Evolutionary conservation across 2,888 invertebrate genomes (phyloP), one percentile per base, ranked within the genome.

Genomic region (Nomada ferruginata): DNA sequence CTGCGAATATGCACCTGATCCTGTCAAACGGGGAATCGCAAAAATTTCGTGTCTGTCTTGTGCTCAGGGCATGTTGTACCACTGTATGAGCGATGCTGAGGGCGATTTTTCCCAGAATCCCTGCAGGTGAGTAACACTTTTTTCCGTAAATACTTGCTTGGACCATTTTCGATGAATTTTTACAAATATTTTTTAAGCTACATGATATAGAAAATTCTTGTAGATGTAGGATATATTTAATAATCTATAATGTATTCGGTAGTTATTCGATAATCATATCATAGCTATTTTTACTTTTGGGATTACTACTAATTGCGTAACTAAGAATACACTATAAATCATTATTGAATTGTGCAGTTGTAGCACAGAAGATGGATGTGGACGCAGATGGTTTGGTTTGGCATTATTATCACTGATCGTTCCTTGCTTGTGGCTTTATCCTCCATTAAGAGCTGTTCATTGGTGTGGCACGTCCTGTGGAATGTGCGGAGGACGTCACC

Each of bases 341-440:
- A 63, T 81, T 57, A 80, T 86, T 64, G 68, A 66, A 79, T 79
- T 75, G 55, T 85, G 59, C 76, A 93, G 93, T 89, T 93, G 93
- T 86, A 92, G 90, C 78, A 89, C 94, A n/a, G 96, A 96, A 92
- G 95, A 96, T 82, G 95, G 96, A 79, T 97, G 97, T 94, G 95
- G 96, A 75, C 97, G 97, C 90, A 96, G 96, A 65, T 98, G 98
- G 98, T 93, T 97, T 86, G 97, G 97, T 76, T 94, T 99, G 88
- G 96, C 97, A 44, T 95, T 98, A 82, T 95, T 99, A 73, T 97
- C 97, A 79, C 94, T 98, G 85, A 94, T 98, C 89, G 97, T 98
- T 91, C 99, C 99, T 87, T 99, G 99, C 94, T 95, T 99, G 90
- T 99, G 98, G 96, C 97, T 98, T 94, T 99, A 99, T 95, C 96